Conservation (phyloP, 1,140 invertebrate species). For the Tetragonula clypearis region DNA sequence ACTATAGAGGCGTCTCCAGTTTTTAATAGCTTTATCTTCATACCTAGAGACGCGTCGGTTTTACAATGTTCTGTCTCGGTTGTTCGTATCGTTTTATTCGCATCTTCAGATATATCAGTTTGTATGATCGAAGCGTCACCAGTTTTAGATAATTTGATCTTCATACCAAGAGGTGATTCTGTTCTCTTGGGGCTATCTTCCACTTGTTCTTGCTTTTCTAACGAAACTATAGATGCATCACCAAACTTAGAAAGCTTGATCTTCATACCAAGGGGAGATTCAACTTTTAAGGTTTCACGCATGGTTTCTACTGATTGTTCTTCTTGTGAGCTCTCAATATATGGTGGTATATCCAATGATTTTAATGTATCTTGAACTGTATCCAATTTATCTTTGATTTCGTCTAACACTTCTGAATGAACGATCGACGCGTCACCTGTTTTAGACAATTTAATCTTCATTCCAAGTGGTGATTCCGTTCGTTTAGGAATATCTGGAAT, state of each 20-base stretch:
- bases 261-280: constrained; percentile 66
- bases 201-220: constrained; percentile 57
- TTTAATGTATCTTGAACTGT: neutral
- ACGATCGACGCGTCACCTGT: constrained; percentile 70
- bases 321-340: neutral
- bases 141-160: constrained; percentile 76
- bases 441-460: constrained; percentile 72
- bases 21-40: constrained; percentile 77
- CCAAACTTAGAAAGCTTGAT: constrained; percentile 70
- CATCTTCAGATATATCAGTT: constrained; percentile 58
- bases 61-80: constrained; percentile 51
- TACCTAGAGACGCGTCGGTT: constrained; percentile 66
- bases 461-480: constrained; percentile 70
- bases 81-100: constrained; percentile 25
- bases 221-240: constrained; percentile 69
- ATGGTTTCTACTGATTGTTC: neutral
- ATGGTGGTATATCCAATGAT: neutral
- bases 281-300: constrained; percentile 20
- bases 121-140: constrained; percentile 75
- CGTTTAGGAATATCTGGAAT: constrained; percentile 64
- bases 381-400: neutral
- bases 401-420: constrained; percentile 54
- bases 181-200: constrained; percentile 61
- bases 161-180: constrained; percentile 78
- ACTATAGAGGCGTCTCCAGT: constrained; percentile 74